phyloP scores from a whole-genome alignment of 2,797 vertebrate genomes.

The Petrocephalus sullivani region DNA sequence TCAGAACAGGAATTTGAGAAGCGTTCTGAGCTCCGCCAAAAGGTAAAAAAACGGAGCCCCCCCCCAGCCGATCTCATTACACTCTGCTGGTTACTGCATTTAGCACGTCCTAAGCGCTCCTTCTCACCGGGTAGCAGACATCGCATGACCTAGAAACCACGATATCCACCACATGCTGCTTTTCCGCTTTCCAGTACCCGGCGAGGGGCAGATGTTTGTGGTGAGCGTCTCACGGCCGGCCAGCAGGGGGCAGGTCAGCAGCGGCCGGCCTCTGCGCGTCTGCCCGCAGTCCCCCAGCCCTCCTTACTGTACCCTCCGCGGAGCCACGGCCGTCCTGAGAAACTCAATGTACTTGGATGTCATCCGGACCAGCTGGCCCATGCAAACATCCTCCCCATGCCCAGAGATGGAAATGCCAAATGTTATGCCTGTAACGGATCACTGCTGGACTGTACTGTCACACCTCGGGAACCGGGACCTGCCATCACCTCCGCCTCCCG shows the following conservation, averaged over 20 bases:
- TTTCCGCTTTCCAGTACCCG: constrained; percentile 20
- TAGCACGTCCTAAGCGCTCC: constrained; percentile 39
- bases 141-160: constrained; percentile 59
- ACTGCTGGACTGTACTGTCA: neutral
- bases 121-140: constrained; percentile 16
- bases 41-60: neutral
- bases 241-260: neutral
- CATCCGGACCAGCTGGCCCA: neutral
- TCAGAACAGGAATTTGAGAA: neutral
- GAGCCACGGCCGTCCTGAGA: neutral
- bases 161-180: constrained; percentile 30
- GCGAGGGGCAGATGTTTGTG: neutral
- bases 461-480: neutral
- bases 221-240: neutral
- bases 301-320: neutral
- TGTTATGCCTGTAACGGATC: neutral
- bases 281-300: neutral
- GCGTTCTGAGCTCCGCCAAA: neutral
- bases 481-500: neutral
- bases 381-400: constrained; percentile 20
- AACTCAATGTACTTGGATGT: constrained; percentile 16
- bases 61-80: constrained; percentile 32
- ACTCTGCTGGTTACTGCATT: constrained; percentile 37
- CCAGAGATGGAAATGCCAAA: constrained; percentile 19
- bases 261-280: no score